A percentile compares a stretch with the other conserved stretches of the same genome.
Evolutionary conservation across 1,140 invertebrate species (phyloP).

Genomic region (Hyles vespertilio): DNA sequence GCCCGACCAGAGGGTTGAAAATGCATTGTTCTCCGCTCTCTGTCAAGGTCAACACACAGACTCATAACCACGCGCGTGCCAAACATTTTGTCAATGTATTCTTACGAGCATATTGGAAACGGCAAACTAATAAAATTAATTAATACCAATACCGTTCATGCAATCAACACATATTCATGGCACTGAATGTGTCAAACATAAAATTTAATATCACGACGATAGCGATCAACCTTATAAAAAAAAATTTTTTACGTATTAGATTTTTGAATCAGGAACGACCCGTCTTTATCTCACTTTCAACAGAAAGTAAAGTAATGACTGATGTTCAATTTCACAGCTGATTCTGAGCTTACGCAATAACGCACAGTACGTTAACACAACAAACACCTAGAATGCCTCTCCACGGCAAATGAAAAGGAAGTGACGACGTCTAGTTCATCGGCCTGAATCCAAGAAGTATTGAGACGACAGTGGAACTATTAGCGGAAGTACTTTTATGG

Average conservation of each 20-base stretch:
- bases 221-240: no score
- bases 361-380: not conserved
- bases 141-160: no score
- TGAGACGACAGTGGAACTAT: conserved; percentile 19
- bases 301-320: not conserved
- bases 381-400: not conserved
- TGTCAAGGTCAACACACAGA: conserved; percentile 54
- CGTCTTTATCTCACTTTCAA: not conserved
- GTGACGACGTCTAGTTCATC: conserved; percentile 54
- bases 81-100: no score
- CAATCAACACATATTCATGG: no score
- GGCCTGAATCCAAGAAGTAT: conserved; percentile 36
- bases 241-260: no score
- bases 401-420: conserved; percentile 32
- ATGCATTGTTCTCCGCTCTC: conserved; percentile 49
- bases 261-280: no score
- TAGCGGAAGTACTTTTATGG: conserved; percentile 48
- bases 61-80: conserved; percentile 14
- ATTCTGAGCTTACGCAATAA: no score
- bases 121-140: no score
- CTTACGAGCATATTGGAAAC: no score
- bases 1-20: conserved; percentile 60
- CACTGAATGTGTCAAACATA: no score
- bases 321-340: conserved; percentile 3
- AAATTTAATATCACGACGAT: no score